These are phyloP conservation scores for Mus caroli DNA, from an alignment of 2,797 vertebrate genomes.

Conservation along the genomic window DNA sequence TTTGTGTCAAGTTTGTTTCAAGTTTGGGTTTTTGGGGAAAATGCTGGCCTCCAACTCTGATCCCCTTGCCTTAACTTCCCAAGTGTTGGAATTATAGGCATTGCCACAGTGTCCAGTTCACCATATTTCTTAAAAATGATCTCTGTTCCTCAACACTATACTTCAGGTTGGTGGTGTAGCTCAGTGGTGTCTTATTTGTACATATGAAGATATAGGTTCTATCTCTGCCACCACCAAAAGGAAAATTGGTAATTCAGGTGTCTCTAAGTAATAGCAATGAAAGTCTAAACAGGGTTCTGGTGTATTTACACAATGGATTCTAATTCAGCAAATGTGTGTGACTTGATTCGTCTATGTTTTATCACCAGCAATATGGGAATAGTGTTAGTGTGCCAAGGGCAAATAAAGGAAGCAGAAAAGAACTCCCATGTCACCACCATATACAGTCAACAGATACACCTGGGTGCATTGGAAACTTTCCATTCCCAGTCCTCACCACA, in stretches of 20 bases:
- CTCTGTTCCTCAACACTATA: neutral
- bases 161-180: neutral
- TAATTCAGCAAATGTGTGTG: neutral
- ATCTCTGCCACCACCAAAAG: neutral
- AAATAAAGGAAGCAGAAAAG: neutral
- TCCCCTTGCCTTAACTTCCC: neutral
- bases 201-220: neutral
- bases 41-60: neutral
- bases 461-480: neutral
- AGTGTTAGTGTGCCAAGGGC: neutral
- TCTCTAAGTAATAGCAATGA: constrained; percentile 17
- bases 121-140: neutral
- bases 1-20: constrained; percentile 3
- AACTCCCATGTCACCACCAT: neutral
- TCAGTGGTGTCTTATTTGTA: neutral
- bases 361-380: neutral
- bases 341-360: neutral
- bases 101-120: neutral
- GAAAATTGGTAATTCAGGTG: neutral
- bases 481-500: neutral
- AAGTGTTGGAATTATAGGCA: neutral
- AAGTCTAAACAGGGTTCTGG: neutral
- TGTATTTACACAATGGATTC: neutral
- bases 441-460: neutral
- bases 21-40: neutral